These are phyloP conservation scores for Acromyrmex echinatior DNA, from an alignment of 1,140 invertebrate species.

Conservation along the genomic window DNA sequence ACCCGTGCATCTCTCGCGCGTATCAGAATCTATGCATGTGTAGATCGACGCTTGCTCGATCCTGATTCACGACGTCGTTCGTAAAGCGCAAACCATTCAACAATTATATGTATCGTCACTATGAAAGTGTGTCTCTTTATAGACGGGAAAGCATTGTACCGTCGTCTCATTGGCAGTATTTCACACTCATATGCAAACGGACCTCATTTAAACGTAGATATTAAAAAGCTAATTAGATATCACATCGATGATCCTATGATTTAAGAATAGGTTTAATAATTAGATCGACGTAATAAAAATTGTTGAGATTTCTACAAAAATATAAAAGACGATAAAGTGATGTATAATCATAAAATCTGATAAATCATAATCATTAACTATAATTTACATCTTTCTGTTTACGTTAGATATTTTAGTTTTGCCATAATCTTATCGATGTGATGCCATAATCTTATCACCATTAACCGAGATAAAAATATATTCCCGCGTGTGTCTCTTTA, in stretches of 20 bases:
- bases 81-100: slow-evolving; percentile 22
- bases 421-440: neutral
- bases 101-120: slow-evolving; percentile 48
- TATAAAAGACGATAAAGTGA: neutral
- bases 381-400: slow-evolving; percentile 15
- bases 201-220: slow-evolving; percentile 3
- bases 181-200: slow-evolving; percentile 11
- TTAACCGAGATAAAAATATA: neutral
- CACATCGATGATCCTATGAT: neutral
- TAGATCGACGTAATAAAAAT: neutral
- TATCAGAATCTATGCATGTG: slow-evolving; percentile 63
- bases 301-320: neutral
- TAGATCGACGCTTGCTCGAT: slow-evolving; percentile 80
- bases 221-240: slow-evolving; percentile 23
- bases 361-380: neutral
- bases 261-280: slow-evolving; percentile 33
- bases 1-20: slow-evolving; percentile 83
- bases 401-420: neutral
- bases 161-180: slow-evolving; percentile 8
- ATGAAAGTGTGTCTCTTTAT: slow-evolving; percentile 20
- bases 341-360: neutral
- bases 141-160: slow-evolving; percentile 7
- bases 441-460: neutral
- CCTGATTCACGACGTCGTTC: slow-evolving; percentile 45
- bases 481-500: neutral